These are phyloP conservation scores for Bombus ignitus DNA, from an alignment of 1,140 invertebrate species.

Conservation along the genomic window DNA sequence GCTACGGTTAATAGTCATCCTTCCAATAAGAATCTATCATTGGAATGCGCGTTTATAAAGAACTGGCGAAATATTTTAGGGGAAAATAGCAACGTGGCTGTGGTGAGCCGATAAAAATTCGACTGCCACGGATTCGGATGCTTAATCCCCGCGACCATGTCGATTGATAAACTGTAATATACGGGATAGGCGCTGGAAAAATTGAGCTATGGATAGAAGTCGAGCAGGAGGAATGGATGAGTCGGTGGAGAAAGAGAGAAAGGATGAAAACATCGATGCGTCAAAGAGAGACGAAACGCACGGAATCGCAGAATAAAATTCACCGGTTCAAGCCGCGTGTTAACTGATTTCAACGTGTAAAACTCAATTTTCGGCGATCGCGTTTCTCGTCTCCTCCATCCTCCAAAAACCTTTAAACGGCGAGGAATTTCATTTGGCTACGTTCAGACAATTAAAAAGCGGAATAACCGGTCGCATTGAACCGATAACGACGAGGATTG, in stretches of 20 bases:
- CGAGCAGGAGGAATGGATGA: too few species aligned
- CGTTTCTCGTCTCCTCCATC: neutral
- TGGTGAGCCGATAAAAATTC: slow-evolving; percentile 41
- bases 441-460: slow-evolving; percentile 46
- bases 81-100: neutral
- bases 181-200: neutral
- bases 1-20: neutral
- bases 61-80: neutral
- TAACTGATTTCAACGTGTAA: slow-evolving; percentile 53
- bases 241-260: neutral
- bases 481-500: slow-evolving; percentile 40
- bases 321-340: neutral
- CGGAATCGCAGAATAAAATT: slow-evolving; percentile 22
- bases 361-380: slow-evolving; percentile 49
- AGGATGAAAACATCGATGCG: neutral
- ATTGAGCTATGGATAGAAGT: neutral
- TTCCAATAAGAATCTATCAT: neutral
- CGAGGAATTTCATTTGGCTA: slow-evolving; percentile 44
- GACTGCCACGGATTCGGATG: neutral
- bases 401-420: neutral
- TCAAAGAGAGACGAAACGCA: neutral
- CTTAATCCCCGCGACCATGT: slow-evolving; percentile 38
- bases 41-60: neutral
- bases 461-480: slow-evolving; percentile 51
- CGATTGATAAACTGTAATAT: slow-evolving; percentile 53